Percentiles rank a stretch among this genome's conserved stretches.
phyloP scores from a whole-genome alignment of 2,888 invertebrate genomes.

The Silvanus unidentatus region DNA sequence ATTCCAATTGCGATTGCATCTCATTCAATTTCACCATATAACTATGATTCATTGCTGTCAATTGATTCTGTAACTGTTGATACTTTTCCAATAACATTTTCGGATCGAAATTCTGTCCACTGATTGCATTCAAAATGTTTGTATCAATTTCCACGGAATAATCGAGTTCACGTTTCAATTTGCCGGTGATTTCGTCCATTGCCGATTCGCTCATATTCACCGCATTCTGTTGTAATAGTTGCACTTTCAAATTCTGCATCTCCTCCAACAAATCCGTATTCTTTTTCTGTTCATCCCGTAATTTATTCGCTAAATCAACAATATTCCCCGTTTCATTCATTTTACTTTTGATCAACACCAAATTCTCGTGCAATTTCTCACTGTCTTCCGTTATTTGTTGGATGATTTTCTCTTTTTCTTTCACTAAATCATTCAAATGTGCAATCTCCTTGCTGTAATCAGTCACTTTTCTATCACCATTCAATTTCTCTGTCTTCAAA shows the following conservation, averaged over 20 bases:
- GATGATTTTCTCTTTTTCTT: slow-evolving; percentile 54
- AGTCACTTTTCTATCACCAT: slow-evolving; percentile 28
- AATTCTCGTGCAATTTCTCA: slow-evolving; percentile 51
- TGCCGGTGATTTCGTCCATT: slow-evolving; percentile 51
- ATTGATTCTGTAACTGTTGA: slow-evolving; percentile 17
- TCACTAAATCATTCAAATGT: slow-evolving; percentile 52
- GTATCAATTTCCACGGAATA: slow-evolving; percentile 56
- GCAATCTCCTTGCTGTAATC: slow-evolving; percentile 51
- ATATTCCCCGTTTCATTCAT: slow-evolving; percentile 53
- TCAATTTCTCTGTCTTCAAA: slow-evolving; percentile 12
- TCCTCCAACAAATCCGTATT: slow-evolving; percentile 41
- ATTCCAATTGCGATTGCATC: slow-evolving; percentile 49
- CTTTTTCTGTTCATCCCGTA: slow-evolving; percentile 51
- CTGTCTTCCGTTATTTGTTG: slow-evolving; percentile 56
- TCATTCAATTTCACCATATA: slow-evolving; percentile 8
- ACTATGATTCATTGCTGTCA: slow-evolving; percentile 21
- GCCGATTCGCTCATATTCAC: slow-evolving; percentile 36
- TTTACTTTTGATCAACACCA: slow-evolving; percentile 49
- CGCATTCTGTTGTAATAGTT: slow-evolving; percentile 33
- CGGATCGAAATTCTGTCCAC: slow-evolving; percentile 30
- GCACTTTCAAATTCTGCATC: slow-evolving; percentile 34
- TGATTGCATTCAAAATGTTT: slow-evolving; percentile 54
- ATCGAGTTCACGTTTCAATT: slow-evolving; percentile 55
- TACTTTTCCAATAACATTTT: background rate
- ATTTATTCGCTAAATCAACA: slow-evolving; percentile 53